These are phyloP conservation scores for Drosophila kepulauana DNA, from an alignment of 1,140 invertebrate genomes.

Conservation along the genomic window DNA sequence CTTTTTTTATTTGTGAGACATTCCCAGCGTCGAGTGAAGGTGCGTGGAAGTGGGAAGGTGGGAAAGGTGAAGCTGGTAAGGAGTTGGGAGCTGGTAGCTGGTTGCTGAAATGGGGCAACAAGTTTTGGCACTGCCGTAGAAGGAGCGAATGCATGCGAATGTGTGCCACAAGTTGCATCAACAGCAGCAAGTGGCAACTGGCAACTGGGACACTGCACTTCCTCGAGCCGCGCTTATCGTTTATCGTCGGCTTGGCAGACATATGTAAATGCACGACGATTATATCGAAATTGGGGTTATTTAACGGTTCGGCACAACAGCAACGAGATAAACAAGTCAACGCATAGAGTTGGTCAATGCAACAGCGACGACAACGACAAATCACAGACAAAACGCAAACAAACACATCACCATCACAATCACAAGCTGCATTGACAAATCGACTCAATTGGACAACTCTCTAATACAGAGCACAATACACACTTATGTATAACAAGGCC, in stretches of 20 bases:
- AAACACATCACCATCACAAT: conserved; percentile 23
- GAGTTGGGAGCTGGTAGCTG: conserved; percentile 17
- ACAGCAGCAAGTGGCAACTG: conserved; percentile 30
- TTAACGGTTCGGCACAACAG: conserved; percentile 68
- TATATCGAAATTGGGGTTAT: conserved; percentile 79
- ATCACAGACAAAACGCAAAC: conserved; percentile 46
- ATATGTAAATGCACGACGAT: conserved; percentile 51
- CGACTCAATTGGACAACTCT: conserved; percentile 39
- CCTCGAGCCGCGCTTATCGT: neutral
- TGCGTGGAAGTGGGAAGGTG: neutral
- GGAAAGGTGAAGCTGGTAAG: conserved; percentile 12
- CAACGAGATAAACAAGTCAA: conserved; percentile 39
- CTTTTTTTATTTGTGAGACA: neutral
- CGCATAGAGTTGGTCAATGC: conserved; percentile 35
- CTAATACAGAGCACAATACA: conserved; percentile 27
- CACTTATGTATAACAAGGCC: conserved; percentile 42
- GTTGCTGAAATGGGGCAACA: conserved; percentile 35
- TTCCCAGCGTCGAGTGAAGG: neutral
- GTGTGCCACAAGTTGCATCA: conserved; percentile 38
- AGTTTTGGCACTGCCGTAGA: conserved; percentile 21
- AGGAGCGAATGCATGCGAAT: neutral
- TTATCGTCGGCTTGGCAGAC: conserved; percentile 1
- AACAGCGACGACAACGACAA: conserved; percentile 15
- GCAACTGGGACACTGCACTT: conserved; percentile 12
- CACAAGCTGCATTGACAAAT: conserved; percentile 60